Base-by-base conservation (phyloP, 2,797 vertebrate species). In the Lutjanus argentimaculatus region DNA sequence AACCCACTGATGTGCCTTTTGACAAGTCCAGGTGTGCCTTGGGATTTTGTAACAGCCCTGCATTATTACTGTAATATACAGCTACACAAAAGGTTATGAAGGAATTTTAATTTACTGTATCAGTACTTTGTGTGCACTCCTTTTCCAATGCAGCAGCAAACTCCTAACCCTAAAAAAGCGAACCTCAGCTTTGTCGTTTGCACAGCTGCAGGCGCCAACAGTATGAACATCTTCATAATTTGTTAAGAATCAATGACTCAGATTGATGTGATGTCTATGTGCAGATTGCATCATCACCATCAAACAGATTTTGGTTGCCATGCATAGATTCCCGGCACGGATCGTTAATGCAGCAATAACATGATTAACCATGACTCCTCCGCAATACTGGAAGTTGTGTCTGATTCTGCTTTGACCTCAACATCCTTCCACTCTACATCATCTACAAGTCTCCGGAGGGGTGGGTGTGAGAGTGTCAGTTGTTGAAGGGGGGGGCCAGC, bases 381-480 rank as follows among this genome's bases (percentile, higher is more conserved):
- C 22, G 30, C 21, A 8, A 15, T 67, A 67, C 19, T 77, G 68
- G 43, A 79, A 73, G 53, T 19, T 52, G 30, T 40, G 25, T 61
- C 10, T 17, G 43, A 53, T 57, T 48, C 48, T 13, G 7, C 21
- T 77, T 63, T 45, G 36, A 69, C 19, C 30, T 48, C 21, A 65
- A 62, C 51, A 72, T 77, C 53, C 25, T 30, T 66, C 15, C 43
- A 71, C 53, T 71, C 16, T n/a, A 6, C 62, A 45, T 30, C 19
- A 42, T 65, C 65, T 63, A 10, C 25, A 64, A 46, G 79, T 78
- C 25, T 67, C 36, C 12, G 15, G 65, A 45, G 53, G 17, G 12
- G 52, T 46, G 74, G 36, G 77, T 73, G 72, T 91, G 90, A 83
- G 87, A 91, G 88, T 58, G 62, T 68, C 64, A 77, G 79, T 46